phyloP scores from a whole-genome alignment of 2,113 vertebrate species.

The Leptosomus discolor region DNA sequence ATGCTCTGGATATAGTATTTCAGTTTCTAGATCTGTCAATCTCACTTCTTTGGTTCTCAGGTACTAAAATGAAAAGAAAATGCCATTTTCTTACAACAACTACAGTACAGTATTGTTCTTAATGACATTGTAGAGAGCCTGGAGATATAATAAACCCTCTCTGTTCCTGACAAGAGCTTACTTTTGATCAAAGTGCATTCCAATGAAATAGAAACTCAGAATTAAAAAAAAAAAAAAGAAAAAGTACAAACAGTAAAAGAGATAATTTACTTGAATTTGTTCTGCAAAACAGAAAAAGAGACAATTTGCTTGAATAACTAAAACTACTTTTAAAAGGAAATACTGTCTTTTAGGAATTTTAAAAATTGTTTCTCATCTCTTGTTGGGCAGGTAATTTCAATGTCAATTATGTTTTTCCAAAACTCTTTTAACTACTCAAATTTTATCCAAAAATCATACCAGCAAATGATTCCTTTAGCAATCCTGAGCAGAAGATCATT shows the following conservation, averaged over 20 bases:
- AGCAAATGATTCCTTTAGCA: rapidly evolving
- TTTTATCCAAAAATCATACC: background rate
- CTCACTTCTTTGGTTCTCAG: background rate
- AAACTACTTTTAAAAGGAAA: background rate
- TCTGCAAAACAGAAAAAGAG: background rate
- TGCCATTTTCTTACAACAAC: background rate
- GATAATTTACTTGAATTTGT: too few species aligned
- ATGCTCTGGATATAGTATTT: background rate
- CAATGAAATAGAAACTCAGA: background rate
- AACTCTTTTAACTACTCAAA: background rate
- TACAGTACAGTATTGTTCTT: background rate
- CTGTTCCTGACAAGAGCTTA: background rate
- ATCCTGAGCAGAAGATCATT: background rate
- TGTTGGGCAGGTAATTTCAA: background rate
- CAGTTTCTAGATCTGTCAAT: background rate
- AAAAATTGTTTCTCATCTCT: too few species aligned
- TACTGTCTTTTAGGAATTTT: too few species aligned
- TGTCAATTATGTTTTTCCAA: background rate
- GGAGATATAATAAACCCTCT: background rate
- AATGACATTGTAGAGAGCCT: background rate
- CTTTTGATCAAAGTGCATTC: background rate
- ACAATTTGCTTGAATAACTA: background rate
- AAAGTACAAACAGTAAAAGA: background rate
- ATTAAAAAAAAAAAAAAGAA: background rate
- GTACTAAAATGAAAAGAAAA: background rate